These are phyloP conservation scores for Pyrocoelia pectoralis DNA, from an alignment of 2,888 invertebrate genomes.

Conservation along the genomic window DNA sequence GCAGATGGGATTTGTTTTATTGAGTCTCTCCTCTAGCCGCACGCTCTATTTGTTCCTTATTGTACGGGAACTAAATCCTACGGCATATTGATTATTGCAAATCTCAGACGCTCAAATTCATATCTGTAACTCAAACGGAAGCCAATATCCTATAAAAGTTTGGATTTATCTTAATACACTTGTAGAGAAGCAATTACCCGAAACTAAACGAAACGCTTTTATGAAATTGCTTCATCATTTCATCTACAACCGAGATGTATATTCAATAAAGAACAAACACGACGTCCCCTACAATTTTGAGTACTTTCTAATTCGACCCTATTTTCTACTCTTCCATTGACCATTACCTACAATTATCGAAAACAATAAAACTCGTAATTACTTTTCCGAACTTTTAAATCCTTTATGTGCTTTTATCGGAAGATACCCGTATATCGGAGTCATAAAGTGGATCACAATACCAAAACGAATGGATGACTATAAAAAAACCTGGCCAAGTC, in stretches of 20 bases:
- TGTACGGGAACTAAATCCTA: conserved; percentile 58
- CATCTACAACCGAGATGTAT: conserved; percentile 16
- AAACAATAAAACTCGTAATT: neutral
- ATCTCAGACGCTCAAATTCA: conserved; percentile 43
- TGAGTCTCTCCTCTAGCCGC: conserved; percentile 51
- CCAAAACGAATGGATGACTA: neutral
- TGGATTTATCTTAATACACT: conserved; percentile 37
- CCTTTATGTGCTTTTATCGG: neutral
- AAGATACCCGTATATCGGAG: neutral
- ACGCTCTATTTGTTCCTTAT: conserved; percentile 61
- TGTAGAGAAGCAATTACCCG: conserved; percentile 38
- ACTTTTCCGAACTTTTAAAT: neutral
- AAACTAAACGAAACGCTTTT: conserved; percentile 33
- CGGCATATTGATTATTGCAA: conserved; percentile 53
- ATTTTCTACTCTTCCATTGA: no score
- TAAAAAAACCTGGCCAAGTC: neutral
- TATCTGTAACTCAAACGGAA: conserved; percentile 39
- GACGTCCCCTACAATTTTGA: neutral
- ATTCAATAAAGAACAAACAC: conserved; percentile 10
- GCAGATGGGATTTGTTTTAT: conserved; percentile 61
- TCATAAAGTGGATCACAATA: neutral
- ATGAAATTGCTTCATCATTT: conserved; percentile 17
- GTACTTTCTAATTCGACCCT: neutral
- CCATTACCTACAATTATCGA: neutral
- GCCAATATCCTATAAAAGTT: conserved; percentile 35